Conservation (phyloP, 2,113 vertebrate species). For the Serilophus lunatus region DNA sequence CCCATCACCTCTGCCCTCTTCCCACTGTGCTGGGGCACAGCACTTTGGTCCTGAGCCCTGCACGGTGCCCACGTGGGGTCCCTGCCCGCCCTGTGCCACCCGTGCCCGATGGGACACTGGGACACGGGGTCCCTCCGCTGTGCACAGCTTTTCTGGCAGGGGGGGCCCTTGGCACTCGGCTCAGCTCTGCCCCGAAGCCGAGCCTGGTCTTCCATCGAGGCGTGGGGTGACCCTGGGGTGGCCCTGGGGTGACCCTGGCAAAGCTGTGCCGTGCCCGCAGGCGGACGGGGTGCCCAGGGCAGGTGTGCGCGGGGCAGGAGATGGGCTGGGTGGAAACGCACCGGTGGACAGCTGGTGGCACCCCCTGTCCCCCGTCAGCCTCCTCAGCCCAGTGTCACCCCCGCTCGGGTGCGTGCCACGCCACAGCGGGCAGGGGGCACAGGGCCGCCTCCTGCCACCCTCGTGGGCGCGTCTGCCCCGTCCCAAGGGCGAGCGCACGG, state of each 20-base stretch:
- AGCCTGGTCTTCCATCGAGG: neutral
- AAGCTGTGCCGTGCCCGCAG: too few relatives aligned
- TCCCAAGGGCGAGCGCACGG: neutral
- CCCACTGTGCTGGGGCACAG: neutral
- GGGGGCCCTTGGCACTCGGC: neutral
- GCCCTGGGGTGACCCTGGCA: neutral
- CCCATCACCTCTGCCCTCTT: neutral
- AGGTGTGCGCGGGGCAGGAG: neutral
- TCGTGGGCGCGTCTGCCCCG: too few relatives aligned
- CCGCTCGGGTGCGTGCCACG: neutral
- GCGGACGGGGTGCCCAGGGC: too few relatives aligned
- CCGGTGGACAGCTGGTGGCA: neutral
- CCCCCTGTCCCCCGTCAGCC: neutral
- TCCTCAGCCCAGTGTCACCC: neutral
- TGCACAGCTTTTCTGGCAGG: neutral
- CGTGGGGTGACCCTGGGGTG: fast-evolving
- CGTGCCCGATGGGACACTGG: fast-evolving
- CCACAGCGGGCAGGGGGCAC: neutral
- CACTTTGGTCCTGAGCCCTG: neutral
- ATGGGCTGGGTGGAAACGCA: neutral
- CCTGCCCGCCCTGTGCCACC: neutral
- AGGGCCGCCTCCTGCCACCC: neutral
- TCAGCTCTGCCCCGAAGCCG: fast-evolving
- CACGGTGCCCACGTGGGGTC: neutral
- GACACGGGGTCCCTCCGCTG: fast-evolving